Percentiles rank a stretch among this genome's conserved stretches.
phyloP scores from a whole-genome alignment of 2,113 vertebrate genomes.

The Poecilia latipinna region DNA sequence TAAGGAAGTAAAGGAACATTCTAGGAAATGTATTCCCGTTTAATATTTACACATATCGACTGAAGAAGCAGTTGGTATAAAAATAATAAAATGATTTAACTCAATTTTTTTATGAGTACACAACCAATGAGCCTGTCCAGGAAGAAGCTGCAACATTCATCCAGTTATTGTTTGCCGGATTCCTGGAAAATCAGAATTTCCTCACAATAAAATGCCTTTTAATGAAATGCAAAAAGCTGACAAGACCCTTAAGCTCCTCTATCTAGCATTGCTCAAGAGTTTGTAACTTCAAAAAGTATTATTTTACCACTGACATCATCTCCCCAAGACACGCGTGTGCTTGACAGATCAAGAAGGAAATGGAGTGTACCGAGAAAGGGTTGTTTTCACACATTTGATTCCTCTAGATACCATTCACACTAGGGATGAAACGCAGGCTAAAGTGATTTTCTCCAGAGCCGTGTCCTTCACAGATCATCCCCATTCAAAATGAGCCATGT shows the following conservation, averaged over 20 bases:
- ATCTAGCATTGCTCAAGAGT: conserved; percentile 25
- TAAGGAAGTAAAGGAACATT: background rate
- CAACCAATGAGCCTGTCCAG: background rate
- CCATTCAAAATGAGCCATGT: conserved; percentile 39
- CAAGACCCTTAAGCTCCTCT: conserved; percentile 7
- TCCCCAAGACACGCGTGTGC: conserved; percentile 34
- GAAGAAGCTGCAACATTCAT: background rate
- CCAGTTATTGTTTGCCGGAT: background rate
- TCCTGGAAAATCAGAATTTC: conserved; percentile 4
- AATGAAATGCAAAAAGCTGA: conserved; percentile 14
- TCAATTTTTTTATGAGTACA: background rate
- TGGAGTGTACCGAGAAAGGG: conserved; percentile 29
- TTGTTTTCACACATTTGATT: conserved; percentile 42
- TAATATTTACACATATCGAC: background rate
- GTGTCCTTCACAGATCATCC: conserved; percentile 32
- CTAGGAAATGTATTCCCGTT: background rate
- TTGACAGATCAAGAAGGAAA: conserved; percentile 46
- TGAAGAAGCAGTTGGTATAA: background rate
- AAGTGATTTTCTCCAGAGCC: conserved; percentile 46
- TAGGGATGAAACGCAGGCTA: conserved; percentile 29
- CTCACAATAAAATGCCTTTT: conserved; percentile 4
- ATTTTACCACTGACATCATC: conserved; percentile 36
- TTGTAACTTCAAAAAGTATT: conserved; percentile 29
- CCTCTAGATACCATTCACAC: conserved; percentile 46
- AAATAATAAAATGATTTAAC: too few species aligned